Evolutionary conservation across 2,888 invertebrate species (phyloP), one percentile per base, ranked within the genome.

Genomic region (Boloria selene): DNA sequence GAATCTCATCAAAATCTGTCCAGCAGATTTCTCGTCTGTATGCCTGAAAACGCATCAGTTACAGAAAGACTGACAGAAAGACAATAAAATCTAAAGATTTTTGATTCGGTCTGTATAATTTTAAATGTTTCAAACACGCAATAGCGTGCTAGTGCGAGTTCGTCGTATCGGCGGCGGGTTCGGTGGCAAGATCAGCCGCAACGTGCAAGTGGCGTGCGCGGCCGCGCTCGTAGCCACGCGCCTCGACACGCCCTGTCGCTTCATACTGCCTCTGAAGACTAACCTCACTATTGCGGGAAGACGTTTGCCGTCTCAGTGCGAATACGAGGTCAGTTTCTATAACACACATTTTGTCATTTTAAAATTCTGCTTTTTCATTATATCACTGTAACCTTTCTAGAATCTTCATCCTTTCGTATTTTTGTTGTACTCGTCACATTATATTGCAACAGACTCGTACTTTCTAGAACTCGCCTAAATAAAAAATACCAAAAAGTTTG

Each of bases 151-250:
- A 38, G 80, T 96, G 1, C 85, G 86, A 69, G 93, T 95, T 0
- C 93, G 93, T 64, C 85, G 96, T 70, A 54, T 96, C 26, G 94
- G 96, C 45, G 95, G 96, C 59, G 94, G 89, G 56, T 93, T 95
- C 80, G 94, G 96, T 13, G 85, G 93, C 14, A 94, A 95, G 84
- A 92, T 95, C 59, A 93, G 93, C 4, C 93, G 95, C 3, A 87
- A 93, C 22, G 83, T 85, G 0, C 91, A 93, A 56, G 84, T 93
- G 0, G 85, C 94, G 0, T 88, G 93, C 3, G 94, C 94, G 0
- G 94, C 94, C 71, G 95, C 95, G 0, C 73, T 96, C 5, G 95
- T 94, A 0, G 93, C 94, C 0, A 79, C 88, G 70, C 88, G 88
- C 54, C 78, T 93, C 54, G 87, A 94, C 79, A 84, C 89, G 18